Conservation (phyloP, 2,113 vertebrate species). For the Pseudonaja textilis region DNA sequence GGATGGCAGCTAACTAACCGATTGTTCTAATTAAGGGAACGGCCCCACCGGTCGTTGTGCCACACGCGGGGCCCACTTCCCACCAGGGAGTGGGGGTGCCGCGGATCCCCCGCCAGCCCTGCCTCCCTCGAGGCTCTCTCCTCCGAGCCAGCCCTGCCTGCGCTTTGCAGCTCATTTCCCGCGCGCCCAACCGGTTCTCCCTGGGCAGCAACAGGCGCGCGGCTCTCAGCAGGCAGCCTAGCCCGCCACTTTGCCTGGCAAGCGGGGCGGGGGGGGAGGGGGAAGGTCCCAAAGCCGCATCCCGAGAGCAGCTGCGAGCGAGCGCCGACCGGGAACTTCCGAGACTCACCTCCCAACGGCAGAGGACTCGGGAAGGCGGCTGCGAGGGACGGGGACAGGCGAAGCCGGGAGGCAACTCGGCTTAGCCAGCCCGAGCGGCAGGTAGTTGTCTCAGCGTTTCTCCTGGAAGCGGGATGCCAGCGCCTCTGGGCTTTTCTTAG, state of each 20-base stretch:
- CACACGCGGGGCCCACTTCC: background rate
- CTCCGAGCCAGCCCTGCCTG: background rate
- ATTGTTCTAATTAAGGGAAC: too few relatives aligned
- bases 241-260: background rate
- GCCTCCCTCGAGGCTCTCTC: background rate
- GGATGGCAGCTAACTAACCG: background rate
- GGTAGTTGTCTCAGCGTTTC: background rate
- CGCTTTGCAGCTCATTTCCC: background rate
- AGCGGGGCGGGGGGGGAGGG: too few relatives aligned
- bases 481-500: slow-evolving; percentile 9
- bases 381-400: background rate
- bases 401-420: slow-evolving; percentile 20
- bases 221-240: background rate
- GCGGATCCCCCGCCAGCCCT: background rate
- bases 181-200: background rate
- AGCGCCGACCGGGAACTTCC: background rate
- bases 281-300: background rate
- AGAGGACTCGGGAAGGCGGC: slow-evolving; percentile 31
- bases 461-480: background rate
- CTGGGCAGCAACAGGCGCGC: background rate
- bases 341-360: slow-evolving; percentile 43
- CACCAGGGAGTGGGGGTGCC: background rate
- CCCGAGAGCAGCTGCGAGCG: background rate
- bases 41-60: background rate
- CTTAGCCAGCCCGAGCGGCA: background rate